Percentiles rank a stretch among this genome's conserved stretches.
Conservation (phyloP, 2,113 vertebrate genomes). For the Myocastor coypus region DNA sequence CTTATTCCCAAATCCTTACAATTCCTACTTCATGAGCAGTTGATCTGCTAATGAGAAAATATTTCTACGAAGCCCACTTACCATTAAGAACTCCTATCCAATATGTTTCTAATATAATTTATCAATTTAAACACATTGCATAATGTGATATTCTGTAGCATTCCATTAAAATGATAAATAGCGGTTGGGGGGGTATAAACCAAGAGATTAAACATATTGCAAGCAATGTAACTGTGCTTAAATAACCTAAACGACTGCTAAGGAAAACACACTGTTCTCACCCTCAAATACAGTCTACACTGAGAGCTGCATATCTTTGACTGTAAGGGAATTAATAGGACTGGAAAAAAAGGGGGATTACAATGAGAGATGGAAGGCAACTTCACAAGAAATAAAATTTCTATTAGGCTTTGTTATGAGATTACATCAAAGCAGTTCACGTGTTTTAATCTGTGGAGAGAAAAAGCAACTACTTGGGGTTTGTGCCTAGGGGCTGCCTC, state of each 20-base stretch:
- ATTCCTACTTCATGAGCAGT: conserved; percentile 83
- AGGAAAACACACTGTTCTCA: conserved; percentile 59
- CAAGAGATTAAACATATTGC: conserved; percentile 85
- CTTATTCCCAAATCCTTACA: conserved; percentile 87
- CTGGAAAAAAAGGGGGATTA: conserved; percentile 75
- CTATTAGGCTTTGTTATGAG: conserved; percentile 88
- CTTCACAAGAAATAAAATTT: conserved; percentile 89
- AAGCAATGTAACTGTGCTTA: conserved; percentile 81
- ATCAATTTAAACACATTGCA: conserved; percentile 89
- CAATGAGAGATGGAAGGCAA: conserved; percentile 85
- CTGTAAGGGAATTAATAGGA: conserved; percentile 82
- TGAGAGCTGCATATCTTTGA: neutral
- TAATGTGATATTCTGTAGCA: conserved; percentile 86
- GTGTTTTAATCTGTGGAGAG: conserved; percentile 88
- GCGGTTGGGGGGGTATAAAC: conserved; percentile 33
- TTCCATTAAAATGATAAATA: conserved; percentile 90
- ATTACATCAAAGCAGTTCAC: conserved; percentile 89
- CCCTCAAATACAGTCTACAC: conserved; percentile 59
- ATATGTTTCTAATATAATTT: conserved; percentile 88
- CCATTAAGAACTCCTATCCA: conserved; percentile 87
- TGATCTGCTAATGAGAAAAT: conserved; percentile 90
- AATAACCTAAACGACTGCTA: conserved; percentile 73
- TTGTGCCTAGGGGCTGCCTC: conserved; percentile 87
- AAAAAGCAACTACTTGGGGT: conserved; percentile 86
- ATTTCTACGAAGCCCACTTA: conserved; percentile 87